Evolutionary conservation across 1,140 invertebrate genomes (phyloP).

Genomic region (Augochlora pura): DNA sequence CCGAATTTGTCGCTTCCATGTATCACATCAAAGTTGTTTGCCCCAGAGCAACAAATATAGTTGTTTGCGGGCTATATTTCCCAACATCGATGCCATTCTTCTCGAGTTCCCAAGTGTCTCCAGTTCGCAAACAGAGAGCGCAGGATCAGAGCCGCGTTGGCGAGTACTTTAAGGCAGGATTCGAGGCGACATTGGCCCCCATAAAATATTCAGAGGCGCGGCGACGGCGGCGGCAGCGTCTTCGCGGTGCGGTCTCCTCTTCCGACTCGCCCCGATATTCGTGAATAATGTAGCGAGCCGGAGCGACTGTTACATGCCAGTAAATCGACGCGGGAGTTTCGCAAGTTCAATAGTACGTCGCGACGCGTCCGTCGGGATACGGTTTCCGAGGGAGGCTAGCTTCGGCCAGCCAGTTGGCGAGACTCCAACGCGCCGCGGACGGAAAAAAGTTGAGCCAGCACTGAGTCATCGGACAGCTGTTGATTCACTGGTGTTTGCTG

Average conservation of each 20-base stretch:
- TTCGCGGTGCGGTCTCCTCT: not conserved
- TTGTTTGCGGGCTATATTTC: too few species aligned
- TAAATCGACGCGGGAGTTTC: conserved; percentile 25
- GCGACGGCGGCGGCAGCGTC: too few species aligned
- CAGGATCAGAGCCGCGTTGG: too few species aligned
- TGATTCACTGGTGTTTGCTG: conserved; percentile 55
- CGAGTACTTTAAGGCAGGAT: too few species aligned
- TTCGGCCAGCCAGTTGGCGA: conserved; percentile 37
- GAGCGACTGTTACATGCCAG: not conserved
- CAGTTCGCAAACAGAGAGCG: too few species aligned
- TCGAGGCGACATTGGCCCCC: not conserved
- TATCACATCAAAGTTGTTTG: too few species aligned
- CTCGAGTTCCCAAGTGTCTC: too few species aligned
- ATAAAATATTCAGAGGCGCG: not conserved
- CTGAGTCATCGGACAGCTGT: conserved; percentile 60
- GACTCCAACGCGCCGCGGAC: conserved; percentile 19
- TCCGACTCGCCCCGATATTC: not conserved
- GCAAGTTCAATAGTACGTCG: conserved; percentile 26
- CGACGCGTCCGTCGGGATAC: not conserved
- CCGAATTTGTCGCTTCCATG: too few species aligned
- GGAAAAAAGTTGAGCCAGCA: conserved; percentile 36
- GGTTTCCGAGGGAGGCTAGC: conserved; percentile 28
- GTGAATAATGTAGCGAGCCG: not conserved
- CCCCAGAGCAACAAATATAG: too few species aligned
- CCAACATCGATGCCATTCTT: too few species aligned